Base-by-base conservation (phyloP, 2,888 invertebrate species). In the Oegoconia quadripuncta region DNA sequence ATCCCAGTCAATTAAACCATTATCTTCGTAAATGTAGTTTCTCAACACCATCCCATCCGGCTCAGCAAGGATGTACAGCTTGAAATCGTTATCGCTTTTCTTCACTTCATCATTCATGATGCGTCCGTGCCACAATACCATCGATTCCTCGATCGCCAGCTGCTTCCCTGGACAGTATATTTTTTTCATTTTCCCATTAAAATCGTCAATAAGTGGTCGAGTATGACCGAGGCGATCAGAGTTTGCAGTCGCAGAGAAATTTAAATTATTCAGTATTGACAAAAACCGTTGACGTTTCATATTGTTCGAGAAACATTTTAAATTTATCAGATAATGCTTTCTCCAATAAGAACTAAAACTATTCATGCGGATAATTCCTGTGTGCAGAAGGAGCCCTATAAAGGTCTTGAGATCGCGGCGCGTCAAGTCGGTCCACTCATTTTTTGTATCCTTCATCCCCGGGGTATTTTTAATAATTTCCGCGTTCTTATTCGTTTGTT, bases 381-480 rank as follows among this genome's bases (percentile, higher is more conserved):
- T 73, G 45, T 74, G 67, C 34, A 73, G 55, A 6, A 74, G 35
- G n/a, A 75, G 43, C 18, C 72, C 72, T 3, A 75, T 27, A 55
- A 74, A 73, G 42, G 47, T 59, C 40, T 48, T 39, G 11, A 73
- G 43, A 48, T 69, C 52, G 27, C 41, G 36, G 5, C 40, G 17
- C 16, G 53, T 55, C 22, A 68, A 37, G 32, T 57, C 49, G 47
- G 56, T 59, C 62, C 63, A 70, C 11, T 55, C 49, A 48, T 53
- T 47, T 9, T 57, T 51, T 40, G 55, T 29, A 28, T 39, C 36
- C 29, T 33, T 49, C 1, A 47, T 44, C 30, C 41, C 37, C 1
- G 32, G 13, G 36, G 18, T 40, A 42, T 6, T 15, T 35, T 9
- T 6, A 13, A 44, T 20, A 45, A 41, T 39, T 34, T 14, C 1